Evolutionary conservation across 2,113 vertebrate genomes (phyloP).

Genomic region (Periophthalmodon schlosseri): DNA sequence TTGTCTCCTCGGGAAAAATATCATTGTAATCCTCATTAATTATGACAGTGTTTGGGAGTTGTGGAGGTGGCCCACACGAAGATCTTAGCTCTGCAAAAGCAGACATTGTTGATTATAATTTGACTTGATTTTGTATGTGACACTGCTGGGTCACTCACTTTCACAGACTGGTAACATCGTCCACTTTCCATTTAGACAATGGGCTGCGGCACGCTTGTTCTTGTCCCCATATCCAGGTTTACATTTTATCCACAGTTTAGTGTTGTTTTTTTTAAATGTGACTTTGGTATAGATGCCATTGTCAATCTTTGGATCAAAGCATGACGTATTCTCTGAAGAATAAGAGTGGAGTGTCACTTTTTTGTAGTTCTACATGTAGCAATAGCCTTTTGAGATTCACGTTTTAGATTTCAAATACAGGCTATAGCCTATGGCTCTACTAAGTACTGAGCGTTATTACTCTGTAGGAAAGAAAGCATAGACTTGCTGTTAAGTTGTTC

Average conservation of each 20-base stretch:
- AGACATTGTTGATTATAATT: neutral
- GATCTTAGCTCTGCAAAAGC: neutral
- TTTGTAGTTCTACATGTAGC: too few species aligned
- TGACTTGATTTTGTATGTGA: neutral
- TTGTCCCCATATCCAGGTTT: neutral
- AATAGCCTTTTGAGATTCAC: too few species aligned
- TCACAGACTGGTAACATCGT: conserved; percentile 29
- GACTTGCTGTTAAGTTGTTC: too few species aligned
- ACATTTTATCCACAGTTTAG: fast-evolving
- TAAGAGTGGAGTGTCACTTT: too few species aligned
- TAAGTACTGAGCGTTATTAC: too few species aligned
- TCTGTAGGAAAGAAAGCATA: too few species aligned
- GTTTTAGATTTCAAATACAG: too few species aligned
- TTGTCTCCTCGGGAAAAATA: neutral
- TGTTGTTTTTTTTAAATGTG: fast-evolving
- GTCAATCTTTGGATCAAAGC: conserved; percentile 22
- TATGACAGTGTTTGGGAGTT: conserved; percentile 42
- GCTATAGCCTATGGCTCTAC: too few species aligned
- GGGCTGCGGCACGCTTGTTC: fast-evolving
- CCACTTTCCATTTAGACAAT: conserved; percentile 26
- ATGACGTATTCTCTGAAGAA: conserved; percentile 27
- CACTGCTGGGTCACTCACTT: conserved; percentile 38
- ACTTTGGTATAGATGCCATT: neutral
- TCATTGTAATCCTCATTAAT: neutral
- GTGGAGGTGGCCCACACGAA: conserved; percentile 38